phyloP scores from a whole-genome alignment of 2,888 invertebrate species.

The Polyommatus icarus region DNA sequence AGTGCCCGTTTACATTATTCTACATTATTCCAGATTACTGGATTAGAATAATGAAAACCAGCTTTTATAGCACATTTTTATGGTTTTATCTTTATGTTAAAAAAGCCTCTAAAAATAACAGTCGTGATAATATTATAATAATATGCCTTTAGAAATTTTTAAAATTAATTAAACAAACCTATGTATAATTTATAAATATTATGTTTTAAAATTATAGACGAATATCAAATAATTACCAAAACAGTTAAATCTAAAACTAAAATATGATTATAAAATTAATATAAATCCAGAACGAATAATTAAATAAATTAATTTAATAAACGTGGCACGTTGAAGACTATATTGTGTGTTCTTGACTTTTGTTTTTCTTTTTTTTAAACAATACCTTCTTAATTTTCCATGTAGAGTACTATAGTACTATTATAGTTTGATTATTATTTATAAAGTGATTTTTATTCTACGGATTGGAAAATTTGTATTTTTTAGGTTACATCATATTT shows the following conservation, averaged over 20 bases:
- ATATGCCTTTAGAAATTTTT: background rate
- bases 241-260: background rate
- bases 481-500: background rate
- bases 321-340: slow-evolving; percentile 12
- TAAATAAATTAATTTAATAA: background rate
- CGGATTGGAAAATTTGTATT: background rate
- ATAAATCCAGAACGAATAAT: background rate
- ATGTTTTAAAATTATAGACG: background rate
- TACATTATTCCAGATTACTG: no score
- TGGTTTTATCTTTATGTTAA: background rate
- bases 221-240: slow-evolving; percentile 18
- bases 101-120: background rate
- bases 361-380: background rate
- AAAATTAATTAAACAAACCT: background rate
- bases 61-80: no score
- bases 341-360: background rate
- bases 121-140: background rate
- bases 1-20: no score
- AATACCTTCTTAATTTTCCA: background rate
- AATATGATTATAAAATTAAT: background rate
- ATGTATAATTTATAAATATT: slow-evolving; percentile 16
- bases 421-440: background rate
- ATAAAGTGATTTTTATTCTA: background rate
- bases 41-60: no score
- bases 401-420: background rate